Evolutionary conservation across 2,113 vertebrate genomes (phyloP).

Genomic region (Steatornis caripensis): DNA sequence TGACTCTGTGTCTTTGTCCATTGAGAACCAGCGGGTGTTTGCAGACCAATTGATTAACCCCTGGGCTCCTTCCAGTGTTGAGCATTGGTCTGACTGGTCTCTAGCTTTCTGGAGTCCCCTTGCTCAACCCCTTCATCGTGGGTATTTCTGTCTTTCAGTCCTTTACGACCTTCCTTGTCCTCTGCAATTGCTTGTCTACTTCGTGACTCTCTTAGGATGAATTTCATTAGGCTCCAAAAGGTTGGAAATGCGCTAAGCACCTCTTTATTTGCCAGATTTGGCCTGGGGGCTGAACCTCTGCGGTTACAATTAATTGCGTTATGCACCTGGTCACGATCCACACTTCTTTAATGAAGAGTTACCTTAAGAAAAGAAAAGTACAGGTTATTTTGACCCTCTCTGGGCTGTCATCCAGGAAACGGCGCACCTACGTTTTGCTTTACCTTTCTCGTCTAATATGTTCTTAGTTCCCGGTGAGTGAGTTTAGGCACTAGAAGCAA

Average conservation of each 20-base stretch:
- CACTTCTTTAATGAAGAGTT: not conserved
- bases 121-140: not conserved
- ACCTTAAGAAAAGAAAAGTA: not conserved
- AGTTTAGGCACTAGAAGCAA: not conserved
- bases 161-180: not conserved
- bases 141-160: not conserved
- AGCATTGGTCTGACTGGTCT: not conserved
- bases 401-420: not conserved
- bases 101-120: not conserved
- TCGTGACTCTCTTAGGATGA: not conserved
- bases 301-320: not conserved
- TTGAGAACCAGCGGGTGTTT: not conserved
- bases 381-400: not conserved
- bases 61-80: not conserved
- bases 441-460: not conserved
- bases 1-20: not conserved
- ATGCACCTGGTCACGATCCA: not conserved
- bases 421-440: not conserved
- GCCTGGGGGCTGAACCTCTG: not conserved
- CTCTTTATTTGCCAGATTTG: not conserved
- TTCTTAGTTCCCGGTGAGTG: rapidly evolving
- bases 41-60: not conserved
- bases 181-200: not conserved
- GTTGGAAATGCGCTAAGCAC: no score
- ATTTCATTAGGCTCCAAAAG: not conserved